phyloP scores from a whole-genome alignment of 2,113 vertebrate genomes.

The Oreochromis niloticus region DNA sequence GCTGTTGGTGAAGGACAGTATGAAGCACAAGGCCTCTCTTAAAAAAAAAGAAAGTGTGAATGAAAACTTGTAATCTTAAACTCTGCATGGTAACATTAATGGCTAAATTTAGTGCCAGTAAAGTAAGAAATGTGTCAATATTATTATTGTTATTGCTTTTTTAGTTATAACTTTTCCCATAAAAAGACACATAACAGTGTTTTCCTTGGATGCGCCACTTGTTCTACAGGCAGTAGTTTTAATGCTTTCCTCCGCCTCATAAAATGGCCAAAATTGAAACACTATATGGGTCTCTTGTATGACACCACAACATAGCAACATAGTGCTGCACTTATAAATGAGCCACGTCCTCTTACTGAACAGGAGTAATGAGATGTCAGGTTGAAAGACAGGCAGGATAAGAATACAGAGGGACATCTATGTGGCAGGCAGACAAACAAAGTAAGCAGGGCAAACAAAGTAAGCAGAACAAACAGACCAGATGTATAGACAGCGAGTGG shows the following conservation, averaged over 20 bases:
- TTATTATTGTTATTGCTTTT: background rate
- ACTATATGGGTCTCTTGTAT: conserved; percentile 1
- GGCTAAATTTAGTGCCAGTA: background rate
- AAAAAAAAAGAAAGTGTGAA: background rate
- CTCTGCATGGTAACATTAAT: background rate
- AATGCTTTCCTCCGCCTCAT: conserved; percentile 6
- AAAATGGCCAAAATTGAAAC: conserved; percentile 26
- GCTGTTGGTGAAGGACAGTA: background rate
- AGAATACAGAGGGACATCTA: background rate
- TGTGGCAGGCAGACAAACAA: conserved; percentile 5
- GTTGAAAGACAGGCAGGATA: conserved; percentile 16
- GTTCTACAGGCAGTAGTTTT: background rate
- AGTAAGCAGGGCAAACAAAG: background rate
- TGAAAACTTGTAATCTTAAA: background rate
- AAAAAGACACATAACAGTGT: background rate
- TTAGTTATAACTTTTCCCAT: background rate
- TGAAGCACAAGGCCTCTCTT: background rate
- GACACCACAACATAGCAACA: conserved; percentile 41
- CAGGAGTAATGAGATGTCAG: conserved; percentile 40
- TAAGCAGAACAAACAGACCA: conserved; percentile 1
- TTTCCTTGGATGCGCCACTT: background rate
- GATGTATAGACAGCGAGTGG: conserved; percentile 19
- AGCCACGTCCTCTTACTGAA: conserved; percentile 20
- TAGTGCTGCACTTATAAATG: conserved; percentile 33
- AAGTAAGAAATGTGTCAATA: background rate